phyloP scores from a whole-genome alignment of 2,797 vertebrate genomes.

The Pangasius macronema region DNA sequence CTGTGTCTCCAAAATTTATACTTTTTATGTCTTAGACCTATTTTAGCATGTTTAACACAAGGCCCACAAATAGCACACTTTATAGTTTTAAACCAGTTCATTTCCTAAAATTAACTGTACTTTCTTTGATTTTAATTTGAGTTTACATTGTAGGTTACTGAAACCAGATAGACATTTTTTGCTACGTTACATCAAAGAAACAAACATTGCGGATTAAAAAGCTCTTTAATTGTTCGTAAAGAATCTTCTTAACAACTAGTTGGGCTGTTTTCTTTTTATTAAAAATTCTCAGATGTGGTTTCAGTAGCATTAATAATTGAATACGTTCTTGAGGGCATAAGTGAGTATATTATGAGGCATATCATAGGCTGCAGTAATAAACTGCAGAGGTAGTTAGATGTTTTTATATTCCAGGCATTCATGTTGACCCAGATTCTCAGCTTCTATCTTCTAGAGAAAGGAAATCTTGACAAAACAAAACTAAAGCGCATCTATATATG shows the following conservation, averaged over 20 bases:
- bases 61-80: not conserved
- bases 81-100: not conserved
- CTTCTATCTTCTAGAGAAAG: constrained; percentile 25
- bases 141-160: not conserved
- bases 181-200: not conserved
- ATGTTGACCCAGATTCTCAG: constrained; percentile 57
- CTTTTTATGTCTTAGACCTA: not conserved
- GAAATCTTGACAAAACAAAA: constrained; percentile 3
- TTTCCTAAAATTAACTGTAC: not conserved
- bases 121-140: not conserved
- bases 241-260: not conserved
- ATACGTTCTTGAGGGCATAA: constrained; percentile 5
- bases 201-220: not conserved
- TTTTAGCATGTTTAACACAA: not conserved
- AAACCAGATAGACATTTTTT: not conserved
- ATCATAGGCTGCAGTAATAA: constrained; percentile 28
- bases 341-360: constrained; percentile 34
- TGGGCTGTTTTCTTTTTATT: not conserved
- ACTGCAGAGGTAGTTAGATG: constrained; percentile 26
- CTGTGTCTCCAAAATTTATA: not conserved
- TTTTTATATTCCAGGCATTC: constrained; percentile 42
- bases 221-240: not conserved
- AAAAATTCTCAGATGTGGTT: constrained; percentile 17
- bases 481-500: constrained; percentile 11
- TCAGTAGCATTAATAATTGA: constrained; percentile 38